These are phyloP conservation scores for Connochaetes taurinus DNA, from an alignment of 2,113 vertebrate species.

Conservation along the genomic window DNA sequence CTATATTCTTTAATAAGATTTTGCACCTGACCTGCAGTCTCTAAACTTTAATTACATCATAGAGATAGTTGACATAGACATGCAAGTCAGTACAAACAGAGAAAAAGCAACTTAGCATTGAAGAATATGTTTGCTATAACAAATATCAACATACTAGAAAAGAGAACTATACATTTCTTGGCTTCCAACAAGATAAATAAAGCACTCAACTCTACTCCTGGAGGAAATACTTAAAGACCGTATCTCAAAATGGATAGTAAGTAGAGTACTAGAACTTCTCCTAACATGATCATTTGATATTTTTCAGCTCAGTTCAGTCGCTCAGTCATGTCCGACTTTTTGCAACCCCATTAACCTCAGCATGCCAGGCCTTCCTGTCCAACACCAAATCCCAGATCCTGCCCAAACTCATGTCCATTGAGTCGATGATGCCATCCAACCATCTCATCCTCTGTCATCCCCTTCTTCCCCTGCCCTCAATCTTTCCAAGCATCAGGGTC, in stretches of 20 bases:
- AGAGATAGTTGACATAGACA: not conserved
- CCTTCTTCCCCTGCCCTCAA: not conserved
- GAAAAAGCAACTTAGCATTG: not conserved
- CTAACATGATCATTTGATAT: not conserved
- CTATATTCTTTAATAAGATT: not conserved
- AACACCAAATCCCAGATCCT: not conserved
- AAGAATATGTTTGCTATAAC: not conserved
- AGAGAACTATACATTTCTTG: not conserved
- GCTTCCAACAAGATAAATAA: not conserved
- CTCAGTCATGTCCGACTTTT: not conserved
- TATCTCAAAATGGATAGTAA: not conserved
- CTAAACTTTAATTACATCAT: not conserved
- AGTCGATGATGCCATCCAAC: not conserved
- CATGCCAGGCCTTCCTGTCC: rapidly evolving
- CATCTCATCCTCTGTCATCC: not conserved
- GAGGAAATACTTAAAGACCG: not conserved
- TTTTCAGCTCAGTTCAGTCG: not conserved
- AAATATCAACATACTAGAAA: not conserved
- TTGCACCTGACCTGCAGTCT: not conserved
- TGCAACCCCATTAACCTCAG: not conserved
- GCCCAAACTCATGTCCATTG: not conserved
- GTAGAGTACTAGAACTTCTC: not conserved
- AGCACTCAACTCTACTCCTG: not conserved
- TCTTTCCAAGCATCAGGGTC: not conserved
- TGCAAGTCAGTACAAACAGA: not conserved